phyloP scores from a whole-genome alignment of 2,113 vertebrate species.

The Podarcis muralis region DNA sequence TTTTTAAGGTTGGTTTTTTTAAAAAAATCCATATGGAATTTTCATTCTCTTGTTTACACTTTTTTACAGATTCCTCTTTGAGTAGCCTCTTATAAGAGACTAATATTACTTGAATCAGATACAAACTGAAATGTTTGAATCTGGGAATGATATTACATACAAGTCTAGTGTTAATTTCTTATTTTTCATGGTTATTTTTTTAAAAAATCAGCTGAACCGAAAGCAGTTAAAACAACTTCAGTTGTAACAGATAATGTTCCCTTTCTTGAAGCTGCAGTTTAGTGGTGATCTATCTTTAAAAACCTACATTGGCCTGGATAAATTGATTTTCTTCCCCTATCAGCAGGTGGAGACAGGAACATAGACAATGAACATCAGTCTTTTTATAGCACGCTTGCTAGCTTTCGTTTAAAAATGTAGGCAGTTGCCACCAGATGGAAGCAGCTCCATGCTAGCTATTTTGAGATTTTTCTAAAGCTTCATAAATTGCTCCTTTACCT shows the following conservation, averaged over 20 bases:
- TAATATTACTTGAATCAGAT: not conserved
- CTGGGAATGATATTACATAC: constrained; percentile 31
- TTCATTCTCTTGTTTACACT: not conserved
- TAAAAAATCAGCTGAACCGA: constrained; percentile 9
- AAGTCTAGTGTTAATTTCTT: not conserved
- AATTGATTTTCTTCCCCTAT: constrained; percentile 20
- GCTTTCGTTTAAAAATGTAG: not conserved
- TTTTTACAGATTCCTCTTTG: constrained; percentile 12
- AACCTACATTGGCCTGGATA: not conserved
- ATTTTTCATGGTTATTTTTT: constrained; percentile 15
- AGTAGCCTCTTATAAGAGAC: not conserved
- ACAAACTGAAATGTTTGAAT: constrained; percentile 49
- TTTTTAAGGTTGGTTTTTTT: not conserved
- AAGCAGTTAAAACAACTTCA: not conserved
- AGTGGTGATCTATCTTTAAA: accelerated
- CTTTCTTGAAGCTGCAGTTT: not conserved
- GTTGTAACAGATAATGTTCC: accelerated
- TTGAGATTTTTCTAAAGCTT: not conserved
- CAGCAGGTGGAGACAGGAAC: constrained; percentile 58
- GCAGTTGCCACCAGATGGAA: constrained; percentile 14
- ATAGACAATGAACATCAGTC: constrained; percentile 9
- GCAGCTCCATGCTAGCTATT: not conserved
- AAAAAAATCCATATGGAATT: not conserved
- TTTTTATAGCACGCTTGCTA: not conserved
- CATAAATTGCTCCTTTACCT: not conserved